phyloP scores from a whole-genome alignment of 2,113 vertebrate genomes.

The Bubo bubo region DNA sequence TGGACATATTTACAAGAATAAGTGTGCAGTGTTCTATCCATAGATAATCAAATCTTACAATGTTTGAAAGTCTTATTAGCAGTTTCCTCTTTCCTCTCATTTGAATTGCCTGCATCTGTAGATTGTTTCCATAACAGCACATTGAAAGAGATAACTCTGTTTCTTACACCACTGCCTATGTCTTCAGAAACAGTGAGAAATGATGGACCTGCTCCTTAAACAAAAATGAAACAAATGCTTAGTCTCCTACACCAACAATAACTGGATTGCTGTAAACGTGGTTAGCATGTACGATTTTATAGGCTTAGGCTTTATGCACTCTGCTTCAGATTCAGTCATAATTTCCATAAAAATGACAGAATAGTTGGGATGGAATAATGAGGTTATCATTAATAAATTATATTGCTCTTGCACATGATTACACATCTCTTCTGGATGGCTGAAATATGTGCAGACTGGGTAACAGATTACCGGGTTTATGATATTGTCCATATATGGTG shows the following conservation, averaged over 20 bases:
- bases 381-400: neutral
- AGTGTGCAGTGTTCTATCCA: neutral
- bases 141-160: neutral
- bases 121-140: neutral
- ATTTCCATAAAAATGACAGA: neutral
- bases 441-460: neutral
- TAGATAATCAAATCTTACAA: neutral
- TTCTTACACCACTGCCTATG: neutral
- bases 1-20: neutral
- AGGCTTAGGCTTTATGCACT: neutral
- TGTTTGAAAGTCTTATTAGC: neutral
- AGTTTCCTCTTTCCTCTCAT: neutral
- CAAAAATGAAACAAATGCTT: neutral
- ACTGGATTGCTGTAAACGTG: neutral
- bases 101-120: neutral
- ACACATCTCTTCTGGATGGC: neutral
- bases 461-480: neutral
- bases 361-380: slow-evolving; percentile 2
- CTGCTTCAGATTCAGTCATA: neutral
- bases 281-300: neutral
- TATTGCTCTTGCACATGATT: neutral
- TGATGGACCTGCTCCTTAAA: neutral
- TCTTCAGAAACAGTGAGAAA: neutral
- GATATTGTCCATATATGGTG: neutral
- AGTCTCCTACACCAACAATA: neutral